These are phyloP conservation scores for Pyrrhosoma nymphula DNA, from an alignment of 2,888 invertebrate genomes.

Conservation along the genomic window DNA sequence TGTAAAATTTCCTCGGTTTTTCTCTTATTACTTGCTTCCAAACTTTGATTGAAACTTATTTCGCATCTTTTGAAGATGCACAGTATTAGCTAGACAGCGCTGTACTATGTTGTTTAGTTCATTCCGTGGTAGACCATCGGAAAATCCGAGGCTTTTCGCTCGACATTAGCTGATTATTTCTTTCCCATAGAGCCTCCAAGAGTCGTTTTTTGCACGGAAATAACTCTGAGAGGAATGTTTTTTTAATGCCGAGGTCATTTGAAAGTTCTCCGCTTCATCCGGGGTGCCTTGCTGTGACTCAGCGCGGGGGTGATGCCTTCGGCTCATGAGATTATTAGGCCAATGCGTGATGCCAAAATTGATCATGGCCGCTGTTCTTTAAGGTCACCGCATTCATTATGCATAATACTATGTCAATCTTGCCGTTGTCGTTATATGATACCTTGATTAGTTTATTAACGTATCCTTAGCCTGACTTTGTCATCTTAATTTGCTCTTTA, in stretches of 20 bases:
- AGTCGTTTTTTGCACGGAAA: constrained; percentile 13
- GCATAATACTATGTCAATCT: too few relatives aligned
- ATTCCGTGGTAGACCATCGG: too few relatives aligned
- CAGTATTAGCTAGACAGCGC: too few relatives aligned
- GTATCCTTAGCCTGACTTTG: too few relatives aligned
- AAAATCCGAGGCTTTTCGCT: not conserved
- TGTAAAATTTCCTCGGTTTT: too few relatives aligned
- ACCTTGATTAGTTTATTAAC: too few relatives aligned
- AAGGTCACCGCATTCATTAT: not conserved
- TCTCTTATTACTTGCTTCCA: too few relatives aligned
- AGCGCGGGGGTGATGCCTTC: not conserved
- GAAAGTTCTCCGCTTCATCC: constrained; percentile 30
- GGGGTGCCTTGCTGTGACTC: constrained; percentile 11
- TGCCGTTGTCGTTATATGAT: too few relatives aligned
- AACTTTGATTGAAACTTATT: too few relatives aligned
- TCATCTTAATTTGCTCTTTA: too few relatives aligned
- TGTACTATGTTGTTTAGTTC: too few relatives aligned
- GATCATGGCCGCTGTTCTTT: not conserved
- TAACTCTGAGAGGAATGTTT: not conserved
- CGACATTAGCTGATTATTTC: not conserved
- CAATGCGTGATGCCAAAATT: not conserved
- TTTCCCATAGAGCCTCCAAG: not conserved
- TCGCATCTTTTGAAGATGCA: too few relatives aligned
- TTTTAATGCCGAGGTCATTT: constrained; percentile 48
- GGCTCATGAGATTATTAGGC: not conserved